These are phyloP conservation scores for Chionomys nivalis DNA, from an alignment of 2,113 vertebrate genomes.

Conservation along the genomic window DNA sequence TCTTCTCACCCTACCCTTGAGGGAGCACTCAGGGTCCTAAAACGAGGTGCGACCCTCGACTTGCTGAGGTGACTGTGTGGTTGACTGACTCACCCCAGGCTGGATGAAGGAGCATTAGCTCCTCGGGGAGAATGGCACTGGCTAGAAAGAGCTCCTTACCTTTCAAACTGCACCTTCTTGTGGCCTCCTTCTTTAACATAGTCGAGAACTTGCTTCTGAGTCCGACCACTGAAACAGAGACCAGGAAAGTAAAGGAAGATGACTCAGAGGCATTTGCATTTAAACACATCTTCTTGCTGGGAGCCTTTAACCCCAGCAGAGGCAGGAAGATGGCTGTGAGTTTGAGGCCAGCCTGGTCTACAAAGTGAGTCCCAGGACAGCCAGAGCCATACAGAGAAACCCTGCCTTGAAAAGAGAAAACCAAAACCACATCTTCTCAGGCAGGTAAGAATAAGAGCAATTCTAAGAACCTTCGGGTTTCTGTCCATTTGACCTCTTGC, in stretches of 20 bases:
- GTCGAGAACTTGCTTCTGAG: slow-evolving; percentile 99
- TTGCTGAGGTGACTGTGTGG: rapidly evolving
- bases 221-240: slow-evolving; percentile 92
- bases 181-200: slow-evolving; percentile 97
- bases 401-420: neutral
- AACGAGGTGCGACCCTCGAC: neutral
- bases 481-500: neutral
- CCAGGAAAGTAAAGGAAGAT: neutral
- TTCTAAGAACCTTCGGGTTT: neutral
- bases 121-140: rapidly evolving
- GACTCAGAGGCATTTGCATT: neutral
- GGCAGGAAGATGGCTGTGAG: neutral
- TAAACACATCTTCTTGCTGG: neutral
- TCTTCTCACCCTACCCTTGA: rapidly evolving
- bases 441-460: neutral
- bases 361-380: neutral
- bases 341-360: neutral
- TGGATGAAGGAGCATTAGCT: rapidly evolving
- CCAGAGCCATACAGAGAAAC: neutral
- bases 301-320: neutral
- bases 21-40: rapidly evolving
- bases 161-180: slow-evolving; percentile 98
- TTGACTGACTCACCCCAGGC: rapidly evolving
- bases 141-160: slow-evolving; percentile 85
- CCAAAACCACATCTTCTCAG: neutral